Evolutionary conservation across 2,113 vertebrate species (phyloP).

Genomic region (Labrus mixtus): DNA sequence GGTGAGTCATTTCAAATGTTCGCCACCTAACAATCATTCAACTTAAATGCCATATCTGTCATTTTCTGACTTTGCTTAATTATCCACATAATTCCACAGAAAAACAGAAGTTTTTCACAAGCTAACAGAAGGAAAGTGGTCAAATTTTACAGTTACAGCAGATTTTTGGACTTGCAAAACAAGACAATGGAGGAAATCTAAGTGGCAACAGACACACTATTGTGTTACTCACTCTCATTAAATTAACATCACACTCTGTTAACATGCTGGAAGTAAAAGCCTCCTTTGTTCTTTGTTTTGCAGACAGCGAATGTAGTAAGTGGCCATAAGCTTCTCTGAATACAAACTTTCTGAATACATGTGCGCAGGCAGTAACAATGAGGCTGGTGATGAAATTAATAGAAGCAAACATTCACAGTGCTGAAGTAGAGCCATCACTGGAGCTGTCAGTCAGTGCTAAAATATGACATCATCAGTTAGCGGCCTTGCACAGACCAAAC

Average conservation of each 20-base stretch:
- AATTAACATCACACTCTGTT: constrained; percentile 46
- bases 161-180: constrained; percentile 2
- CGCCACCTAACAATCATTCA: not conserved
- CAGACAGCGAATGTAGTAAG: constrained; percentile 16
- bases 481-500: constrained; percentile 18
- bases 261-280: constrained; percentile 33
- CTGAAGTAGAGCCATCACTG: constrained; percentile 31
- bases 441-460: constrained; percentile 38
- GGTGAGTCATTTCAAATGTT: not conserved
- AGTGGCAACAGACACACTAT: constrained; percentile 23
- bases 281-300: constrained; percentile 45
- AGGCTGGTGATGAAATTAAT: constrained; percentile 12
- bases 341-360: constrained; percentile 16
- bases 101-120: not conserved
- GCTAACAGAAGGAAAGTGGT: not conserved
- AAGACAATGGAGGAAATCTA: constrained; percentile 22
- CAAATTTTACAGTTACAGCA: not conserved
- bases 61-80: constrained; percentile 2
- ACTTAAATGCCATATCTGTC: not conserved
- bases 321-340: constrained; percentile 25
- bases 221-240: constrained; percentile 47
- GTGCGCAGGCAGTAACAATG: constrained; percentile 7
- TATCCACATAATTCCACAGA: not conserved
- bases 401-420: not conserved
- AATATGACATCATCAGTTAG: constrained; percentile 39